phyloP scores from a whole-genome alignment of 2,797 vertebrate species.

The Lacerta viridis region DNA sequence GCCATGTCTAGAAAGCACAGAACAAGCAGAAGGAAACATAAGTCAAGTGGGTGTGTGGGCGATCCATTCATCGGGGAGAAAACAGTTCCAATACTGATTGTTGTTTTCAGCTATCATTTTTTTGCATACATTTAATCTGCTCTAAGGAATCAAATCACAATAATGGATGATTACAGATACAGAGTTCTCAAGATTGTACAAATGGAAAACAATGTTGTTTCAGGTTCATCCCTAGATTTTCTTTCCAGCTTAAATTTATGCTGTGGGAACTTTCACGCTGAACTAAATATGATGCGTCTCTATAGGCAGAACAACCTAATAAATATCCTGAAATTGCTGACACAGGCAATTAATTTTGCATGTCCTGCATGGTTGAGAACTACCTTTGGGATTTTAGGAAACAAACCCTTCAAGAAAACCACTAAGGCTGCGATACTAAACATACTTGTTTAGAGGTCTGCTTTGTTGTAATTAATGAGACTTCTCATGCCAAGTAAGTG shows the following conservation, averaged over 20 bases:
- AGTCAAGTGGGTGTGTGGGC: no score
- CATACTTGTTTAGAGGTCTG: not conserved
- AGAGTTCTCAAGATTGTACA: not conserved
- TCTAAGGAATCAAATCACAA: not conserved
- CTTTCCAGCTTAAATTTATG: not conserved
- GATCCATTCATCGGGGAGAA: not conserved
- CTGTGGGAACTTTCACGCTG: not conserved
- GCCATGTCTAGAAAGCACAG: not conserved
- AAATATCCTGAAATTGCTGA: conserved; percentile 13
- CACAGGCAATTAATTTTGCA: conserved; percentile 5
- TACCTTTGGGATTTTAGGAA: conserved; percentile 6
- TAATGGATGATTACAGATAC: not conserved
- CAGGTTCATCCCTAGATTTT: not conserved
- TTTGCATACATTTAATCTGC: not conserved
- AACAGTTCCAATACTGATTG: not conserved
- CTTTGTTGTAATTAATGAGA: conserved; percentile 24
- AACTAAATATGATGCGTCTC: not conserved
- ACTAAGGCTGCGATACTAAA: not conserved
- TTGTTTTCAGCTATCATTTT: not conserved
- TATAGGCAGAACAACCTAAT: conserved; percentile 10
- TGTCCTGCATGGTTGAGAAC: not conserved
- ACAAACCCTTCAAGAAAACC: conserved; percentile 7
- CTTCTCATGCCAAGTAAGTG: not conserved
- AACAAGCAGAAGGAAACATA: not conserved
- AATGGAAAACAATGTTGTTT: not conserved